Conservation (phyloP, 2,113 vertebrate genomes). For the Urocynchramus pylzowi region DNA sequence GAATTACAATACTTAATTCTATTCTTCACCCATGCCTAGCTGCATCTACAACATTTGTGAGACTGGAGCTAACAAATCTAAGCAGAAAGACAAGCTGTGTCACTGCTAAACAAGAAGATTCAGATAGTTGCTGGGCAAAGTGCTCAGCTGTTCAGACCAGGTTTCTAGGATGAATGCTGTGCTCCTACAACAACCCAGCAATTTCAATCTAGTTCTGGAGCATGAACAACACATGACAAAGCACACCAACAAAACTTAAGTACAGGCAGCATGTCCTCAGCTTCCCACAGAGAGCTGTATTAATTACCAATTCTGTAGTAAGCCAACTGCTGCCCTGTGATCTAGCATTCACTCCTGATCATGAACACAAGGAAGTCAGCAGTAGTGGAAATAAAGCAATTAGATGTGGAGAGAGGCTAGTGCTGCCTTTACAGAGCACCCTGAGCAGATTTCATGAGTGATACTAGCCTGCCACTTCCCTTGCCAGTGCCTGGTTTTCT, state of each 20-base stretch:
- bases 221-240: background rate
- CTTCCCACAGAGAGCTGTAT: background rate
- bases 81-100: background rate
- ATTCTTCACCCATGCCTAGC: background rate
- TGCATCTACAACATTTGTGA: background rate
- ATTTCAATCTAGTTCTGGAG: background rate
- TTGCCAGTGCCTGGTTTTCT: background rate
- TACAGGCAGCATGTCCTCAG: fast-evolving
- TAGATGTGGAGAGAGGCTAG: fast-evolving
- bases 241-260: background rate
- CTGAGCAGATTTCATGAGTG: fast-evolving
- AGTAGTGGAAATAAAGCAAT: background rate
- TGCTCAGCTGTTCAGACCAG: background rate
- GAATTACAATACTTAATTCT: background rate
- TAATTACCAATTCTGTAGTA: background rate
- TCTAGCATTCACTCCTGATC: background rate
- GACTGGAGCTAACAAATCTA: background rate
- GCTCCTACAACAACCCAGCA: background rate
- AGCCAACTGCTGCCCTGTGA: background rate
- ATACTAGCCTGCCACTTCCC: background rate
- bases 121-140: fast-evolving
- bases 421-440: background rate
- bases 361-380: background rate
- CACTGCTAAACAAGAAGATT: background rate
- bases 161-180: background rate